Conservation (phyloP, 2,888 invertebrate species). For the Pyralis farinalis region DNA sequence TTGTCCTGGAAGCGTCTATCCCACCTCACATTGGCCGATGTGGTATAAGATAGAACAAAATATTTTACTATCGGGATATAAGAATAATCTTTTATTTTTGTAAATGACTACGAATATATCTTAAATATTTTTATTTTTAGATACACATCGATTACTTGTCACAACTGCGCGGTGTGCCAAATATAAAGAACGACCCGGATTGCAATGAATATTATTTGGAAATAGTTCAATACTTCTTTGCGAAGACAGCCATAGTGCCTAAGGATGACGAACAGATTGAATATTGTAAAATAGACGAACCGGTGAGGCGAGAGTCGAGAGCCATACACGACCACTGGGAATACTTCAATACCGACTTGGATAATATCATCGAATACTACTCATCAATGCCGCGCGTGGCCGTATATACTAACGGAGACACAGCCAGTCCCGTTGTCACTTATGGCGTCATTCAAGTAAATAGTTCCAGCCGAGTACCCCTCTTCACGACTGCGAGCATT, state of each 20-base stretch:
- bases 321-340: neutral
- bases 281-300: neutral
- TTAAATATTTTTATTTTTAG: neutral
- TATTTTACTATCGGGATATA: too few relatives aligned
- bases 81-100: too few relatives aligned
- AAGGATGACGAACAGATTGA: neutral
- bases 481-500: neutral
- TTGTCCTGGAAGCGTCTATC: too few relatives aligned
- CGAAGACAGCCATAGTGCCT: neutral
- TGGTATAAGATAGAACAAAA: too few relatives aligned
- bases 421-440: neutral
- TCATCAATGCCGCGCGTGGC: neutral
- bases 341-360: neutral
- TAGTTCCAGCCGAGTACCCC: neutral
- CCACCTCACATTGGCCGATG: too few relatives aligned
- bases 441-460: neutral
- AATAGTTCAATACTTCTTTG: neutral
- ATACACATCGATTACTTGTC: neutral
- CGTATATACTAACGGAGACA: neutral
- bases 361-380: neutral
- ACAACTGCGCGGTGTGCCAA: neutral
- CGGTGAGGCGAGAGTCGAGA: neutral
- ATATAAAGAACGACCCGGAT: neutral
- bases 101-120: too few relatives aligned
- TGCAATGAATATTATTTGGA: neutral